Conservation (phyloP, 2,888 invertebrate species). For the Chesias legatella region DNA sequence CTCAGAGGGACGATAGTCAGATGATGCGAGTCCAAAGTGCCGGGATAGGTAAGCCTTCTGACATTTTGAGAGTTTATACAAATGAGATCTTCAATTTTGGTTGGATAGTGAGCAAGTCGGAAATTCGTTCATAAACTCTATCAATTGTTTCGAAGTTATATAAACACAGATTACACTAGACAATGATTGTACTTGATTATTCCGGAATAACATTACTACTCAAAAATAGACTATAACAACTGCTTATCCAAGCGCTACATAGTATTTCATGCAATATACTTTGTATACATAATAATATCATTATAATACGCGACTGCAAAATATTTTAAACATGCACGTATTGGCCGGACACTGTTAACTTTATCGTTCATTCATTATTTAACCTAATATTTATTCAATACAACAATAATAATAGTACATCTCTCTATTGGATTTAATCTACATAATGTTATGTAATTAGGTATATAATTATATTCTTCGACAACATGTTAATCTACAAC, state of each 20-base stretch:
- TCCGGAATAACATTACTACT: conserved; percentile 47
- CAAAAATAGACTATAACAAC: conserved; percentile 41
- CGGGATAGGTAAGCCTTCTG: conserved; percentile 25
- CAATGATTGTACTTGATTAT: conserved; percentile 68
- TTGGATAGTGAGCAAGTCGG: conserved; percentile 70
- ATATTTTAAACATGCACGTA: conserved; percentile 62
- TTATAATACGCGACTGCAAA: conserved; percentile 58
- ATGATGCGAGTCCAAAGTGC: conserved; percentile 16
- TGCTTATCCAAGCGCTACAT: conserved; percentile 53
- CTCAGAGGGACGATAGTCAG: conserved; percentile 29
- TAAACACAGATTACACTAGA: conserved; percentile 42
- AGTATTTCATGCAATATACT: conserved; percentile 52
- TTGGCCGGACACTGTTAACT: conserved; percentile 73
- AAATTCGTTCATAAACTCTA: conserved; percentile 66
- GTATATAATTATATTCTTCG: conserved; percentile 59
- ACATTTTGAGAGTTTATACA: conserved; percentile 41
- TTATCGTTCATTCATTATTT: conserved; percentile 55
- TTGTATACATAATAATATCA: conserved; percentile 51
- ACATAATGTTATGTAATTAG: conserved; percentile 65
- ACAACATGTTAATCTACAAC: conserved; percentile 73
- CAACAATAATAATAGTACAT: conserved; percentile 69
- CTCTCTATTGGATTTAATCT: conserved; percentile 71
- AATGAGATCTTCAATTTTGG: conserved; percentile 77
- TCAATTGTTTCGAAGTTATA: conserved; percentile 52
- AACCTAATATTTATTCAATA: conserved; percentile 63